Evolutionary conservation across 2,888 invertebrate species (phyloP), one percentile per base, ranked within the genome.

Genomic region (Didymodactylos carnosus): DNA sequence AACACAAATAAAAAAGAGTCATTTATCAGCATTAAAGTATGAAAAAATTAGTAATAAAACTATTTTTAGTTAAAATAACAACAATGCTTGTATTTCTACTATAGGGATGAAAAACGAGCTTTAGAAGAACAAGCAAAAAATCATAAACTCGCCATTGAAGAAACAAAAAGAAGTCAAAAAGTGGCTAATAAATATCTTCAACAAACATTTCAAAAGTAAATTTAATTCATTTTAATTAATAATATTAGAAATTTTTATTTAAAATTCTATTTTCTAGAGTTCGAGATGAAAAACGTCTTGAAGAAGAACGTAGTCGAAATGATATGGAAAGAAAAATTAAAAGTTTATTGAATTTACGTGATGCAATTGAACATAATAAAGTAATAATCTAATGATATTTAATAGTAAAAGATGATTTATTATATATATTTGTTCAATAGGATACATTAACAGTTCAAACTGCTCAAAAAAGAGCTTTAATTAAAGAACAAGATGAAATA

Each of bases 301-400:
- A 74, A 69, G 74, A 74, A 29, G 71, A 41, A 25, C 71, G 40
- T 39, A 40, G n/a, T 19, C 62, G 39, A 19, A 25, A 23, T 8
- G 29, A 49, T 14, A 74, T 53, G 25, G 53, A 74, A 46, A 39
- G 23, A 27, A 74, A 74, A 62, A 40, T 71, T 27, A 72, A 74
- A 71, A 71, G 71, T 35, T 39, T 74, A n/a, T 23, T 74, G 7
- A 70, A 46, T 35, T 41, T 74, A 39, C 71, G 71, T 11, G 40
- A 62, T 71, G 74, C 71, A 16, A 71, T 74, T 19, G 74, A 74
- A 29, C 71, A 71, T n/a, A 71, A 74, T 69, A 74, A 71, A 71
- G 73, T 70, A 70, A 53, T 73, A 40, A 39, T 69, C 25, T 35
- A 69, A 27, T 27, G n/a, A n/a, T n/a, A n/a, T n/a, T n/a, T n/a